These are phyloP conservation scores for Ovibos moschatus DNA, from an alignment of 2,113 vertebrate genomes.

Conservation along the genomic window DNA sequence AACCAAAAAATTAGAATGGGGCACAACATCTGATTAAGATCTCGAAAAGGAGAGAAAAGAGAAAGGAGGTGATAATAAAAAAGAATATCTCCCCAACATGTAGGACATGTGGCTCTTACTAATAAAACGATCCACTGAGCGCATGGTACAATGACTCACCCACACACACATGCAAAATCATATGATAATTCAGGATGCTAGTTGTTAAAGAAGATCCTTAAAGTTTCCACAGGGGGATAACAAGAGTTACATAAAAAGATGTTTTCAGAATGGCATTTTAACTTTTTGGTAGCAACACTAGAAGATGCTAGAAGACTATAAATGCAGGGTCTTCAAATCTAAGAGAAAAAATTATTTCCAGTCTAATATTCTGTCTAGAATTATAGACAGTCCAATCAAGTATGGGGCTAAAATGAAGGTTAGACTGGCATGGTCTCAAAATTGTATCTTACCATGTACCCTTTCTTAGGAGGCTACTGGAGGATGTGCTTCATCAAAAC, in stretches of 20 bases:
- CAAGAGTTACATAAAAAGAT: neutral
- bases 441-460: neutral
- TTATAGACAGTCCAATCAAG: neutral
- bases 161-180: neutral
- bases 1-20: neutral
- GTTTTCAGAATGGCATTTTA: neutral
- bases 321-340: neutral
- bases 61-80: neutral
- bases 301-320: neutral
- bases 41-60: neutral
- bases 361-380: neutral
- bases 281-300: neutral
- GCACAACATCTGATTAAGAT: neutral
- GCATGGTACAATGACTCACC: neutral
- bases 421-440: neutral
- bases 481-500: neutral
- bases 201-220: neutral
- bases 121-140: neutral
- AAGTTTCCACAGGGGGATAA: neutral
- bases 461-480: constrained; percentile 19
- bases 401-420: neutral
- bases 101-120: neutral
- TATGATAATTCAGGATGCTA: neutral
- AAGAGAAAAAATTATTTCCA: neutral
- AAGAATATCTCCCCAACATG: neutral